Base-by-base conservation (phyloP, 2,113 vertebrate genomes). In the Eulemur rufifrons region DNA sequence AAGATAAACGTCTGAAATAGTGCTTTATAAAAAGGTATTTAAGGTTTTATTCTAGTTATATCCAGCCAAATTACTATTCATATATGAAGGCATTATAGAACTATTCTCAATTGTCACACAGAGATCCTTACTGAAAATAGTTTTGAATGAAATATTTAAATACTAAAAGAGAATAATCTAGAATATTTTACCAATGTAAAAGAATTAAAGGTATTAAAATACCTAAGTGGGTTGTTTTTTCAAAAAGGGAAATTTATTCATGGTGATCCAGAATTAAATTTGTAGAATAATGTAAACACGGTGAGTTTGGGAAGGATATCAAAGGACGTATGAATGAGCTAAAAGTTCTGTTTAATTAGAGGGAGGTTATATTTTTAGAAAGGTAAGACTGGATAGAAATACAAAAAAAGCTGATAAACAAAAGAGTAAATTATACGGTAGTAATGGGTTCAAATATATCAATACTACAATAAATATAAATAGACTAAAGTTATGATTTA, bases 391-490 rank as follows among this genome's bases (percentile, higher is more conserved):
- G 86, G 11, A 56, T 80, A 78, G 61, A 93, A 88, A 91, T 87
- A 69, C 11, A 52, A 29, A 69, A 93, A 96, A 68, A 39, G 2
- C 81, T 32, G 15, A 42, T 63, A 73, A 91, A 71, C 10, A 17
- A 77, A 85, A 76, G 56, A 69, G n/a, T 68, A 92, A 80, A 82
- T 63, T 69, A n/a, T 81, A 20, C 76, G 4, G 8, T 74, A 88
- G 2, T 5, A 74, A 39, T 29, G 68, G 14, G 1, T 89, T 83
- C 68, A 81, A 89, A 68, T 66, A 59, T 42, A 86, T 83, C 25
- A 78, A 61, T 80, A 82, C 80, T 76, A 92, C 32, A 92, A 69
- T 83, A 84, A 96, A 61, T 94, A 54, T 83, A 89, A 95, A 84
- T 47, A 89, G 66, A 69, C 23, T 45, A 92, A 97, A 61, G 47